These are phyloP conservation scores for Salmo trutta DNA, from an alignment of 2,797 vertebrate genomes.

Conservation along the genomic window DNA sequence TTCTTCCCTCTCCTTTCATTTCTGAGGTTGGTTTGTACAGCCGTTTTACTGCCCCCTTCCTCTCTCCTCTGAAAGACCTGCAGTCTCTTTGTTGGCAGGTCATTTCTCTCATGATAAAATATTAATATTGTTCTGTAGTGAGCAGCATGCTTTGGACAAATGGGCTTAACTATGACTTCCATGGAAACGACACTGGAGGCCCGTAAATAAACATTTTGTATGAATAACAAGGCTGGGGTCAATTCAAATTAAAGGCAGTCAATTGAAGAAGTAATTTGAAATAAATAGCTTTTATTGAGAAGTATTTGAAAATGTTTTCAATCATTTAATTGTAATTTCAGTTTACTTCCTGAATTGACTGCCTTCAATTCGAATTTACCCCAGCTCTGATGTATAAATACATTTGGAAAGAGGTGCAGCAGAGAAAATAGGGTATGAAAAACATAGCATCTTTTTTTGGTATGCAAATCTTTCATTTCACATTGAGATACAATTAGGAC, in stretches of 20 bases:
- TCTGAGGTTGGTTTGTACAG: constrained; percentile 9
- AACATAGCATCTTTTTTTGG: neutral
- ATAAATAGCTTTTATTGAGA: no score
- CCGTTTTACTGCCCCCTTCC: constrained; percentile 9
- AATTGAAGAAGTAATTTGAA: no score
- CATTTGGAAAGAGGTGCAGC: neutral
- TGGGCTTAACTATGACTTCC: neutral
- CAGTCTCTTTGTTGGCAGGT: constrained; percentile 3
- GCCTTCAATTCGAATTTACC: no score
- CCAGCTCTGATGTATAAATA: neutral
- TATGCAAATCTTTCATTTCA: neutral
- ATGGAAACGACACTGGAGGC: constrained; percentile 8
- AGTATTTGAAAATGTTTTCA: neutral
- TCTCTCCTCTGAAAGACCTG: constrained; percentile 3
- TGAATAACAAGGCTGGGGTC: no score
- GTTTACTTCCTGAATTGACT: no score
- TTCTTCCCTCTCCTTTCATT: constrained; percentile 17
- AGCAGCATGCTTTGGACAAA: constrained; percentile 6
- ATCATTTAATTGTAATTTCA: no score
- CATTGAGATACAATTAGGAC: neutral
- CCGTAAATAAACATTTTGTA: constrained; percentile 7
- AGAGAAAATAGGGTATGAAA: neutral
- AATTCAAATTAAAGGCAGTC: no score
- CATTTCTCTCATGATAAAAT: constrained; percentile 17
- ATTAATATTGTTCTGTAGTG: constrained; percentile 20